Conservation (phyloP, 1,140 invertebrate species). For the Leptinotarsa texana region DNA sequence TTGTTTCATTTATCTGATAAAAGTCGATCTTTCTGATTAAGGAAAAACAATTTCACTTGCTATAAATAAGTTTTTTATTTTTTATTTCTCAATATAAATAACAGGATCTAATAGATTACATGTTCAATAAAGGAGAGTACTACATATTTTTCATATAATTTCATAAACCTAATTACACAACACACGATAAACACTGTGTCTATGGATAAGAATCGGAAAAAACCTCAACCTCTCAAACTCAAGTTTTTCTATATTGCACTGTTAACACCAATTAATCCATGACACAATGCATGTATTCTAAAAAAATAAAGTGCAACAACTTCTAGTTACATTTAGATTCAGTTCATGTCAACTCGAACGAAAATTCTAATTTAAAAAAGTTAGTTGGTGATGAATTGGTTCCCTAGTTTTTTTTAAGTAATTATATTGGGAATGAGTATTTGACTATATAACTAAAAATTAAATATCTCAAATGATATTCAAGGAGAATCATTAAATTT, state of each 20-base stretch:
- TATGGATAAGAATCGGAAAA: background rate
- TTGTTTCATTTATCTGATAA: too few relatives aligned
- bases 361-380: too few relatives aligned
- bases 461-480: too few relatives aligned
- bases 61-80: background rate
- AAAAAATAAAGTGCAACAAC: slow-evolving; percentile 1
- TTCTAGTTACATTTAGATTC: background rate
- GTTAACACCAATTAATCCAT: too few relatives aligned
- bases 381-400: too few relatives aligned
- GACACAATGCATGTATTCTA: background rate
- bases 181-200: slow-evolving; percentile 5
- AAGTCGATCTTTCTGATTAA: background rate
- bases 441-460: too few relatives aligned
- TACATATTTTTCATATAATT: background rate
- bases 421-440: too few relatives aligned
- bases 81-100: background rate
- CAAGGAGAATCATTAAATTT: too few relatives aligned
- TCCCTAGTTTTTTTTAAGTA: too few relatives aligned
- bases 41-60: background rate
- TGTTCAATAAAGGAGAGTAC: slow-evolving; percentile 1
- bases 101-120: slow-evolving; percentile 1
- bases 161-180: background rate
- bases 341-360: background rate
- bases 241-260: too few relatives aligned
- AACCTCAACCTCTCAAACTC: too few relatives aligned